Conservation (phyloP, 2,888 invertebrate genomes). For the Podabrus alpinus region DNA sequence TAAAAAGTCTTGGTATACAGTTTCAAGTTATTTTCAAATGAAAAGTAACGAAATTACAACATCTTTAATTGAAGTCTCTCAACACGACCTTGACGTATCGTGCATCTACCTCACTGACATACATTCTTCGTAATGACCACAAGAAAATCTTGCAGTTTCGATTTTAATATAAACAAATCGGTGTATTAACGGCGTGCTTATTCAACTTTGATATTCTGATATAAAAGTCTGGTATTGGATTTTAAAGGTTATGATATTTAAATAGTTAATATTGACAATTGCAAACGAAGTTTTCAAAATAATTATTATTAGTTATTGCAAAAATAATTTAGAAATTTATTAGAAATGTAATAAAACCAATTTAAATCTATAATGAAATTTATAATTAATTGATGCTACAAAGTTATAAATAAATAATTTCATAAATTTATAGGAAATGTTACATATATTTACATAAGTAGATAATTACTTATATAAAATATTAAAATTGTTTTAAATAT, state of each 20-base stretch:
- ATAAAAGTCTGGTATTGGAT: not conserved
- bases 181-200: not conserved
- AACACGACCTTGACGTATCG: not conserved
- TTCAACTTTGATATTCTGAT: not conserved
- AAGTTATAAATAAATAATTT: too few species aligned
- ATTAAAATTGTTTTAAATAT: too few species aligned
- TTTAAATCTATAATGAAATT: not conserved
- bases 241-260: slow-evolving; percentile 1
- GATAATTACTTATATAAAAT: too few species aligned
- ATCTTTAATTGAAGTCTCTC: not conserved
- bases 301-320: not conserved
- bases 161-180: not conserved
- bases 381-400: too few species aligned
- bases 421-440: too few species aligned
- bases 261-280: not conserved
- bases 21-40: not conserved
- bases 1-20: not conserved
- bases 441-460: too few species aligned
- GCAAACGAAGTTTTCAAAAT: not conserved
- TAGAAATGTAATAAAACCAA: not conserved
- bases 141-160: not conserved
- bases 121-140: not conserved
- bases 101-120: not conserved
- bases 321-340: not conserved
- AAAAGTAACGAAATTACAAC: not conserved